phyloP scores from a whole-genome alignment of 2,888 invertebrate species.

The Exocentrus adspersus region DNA sequence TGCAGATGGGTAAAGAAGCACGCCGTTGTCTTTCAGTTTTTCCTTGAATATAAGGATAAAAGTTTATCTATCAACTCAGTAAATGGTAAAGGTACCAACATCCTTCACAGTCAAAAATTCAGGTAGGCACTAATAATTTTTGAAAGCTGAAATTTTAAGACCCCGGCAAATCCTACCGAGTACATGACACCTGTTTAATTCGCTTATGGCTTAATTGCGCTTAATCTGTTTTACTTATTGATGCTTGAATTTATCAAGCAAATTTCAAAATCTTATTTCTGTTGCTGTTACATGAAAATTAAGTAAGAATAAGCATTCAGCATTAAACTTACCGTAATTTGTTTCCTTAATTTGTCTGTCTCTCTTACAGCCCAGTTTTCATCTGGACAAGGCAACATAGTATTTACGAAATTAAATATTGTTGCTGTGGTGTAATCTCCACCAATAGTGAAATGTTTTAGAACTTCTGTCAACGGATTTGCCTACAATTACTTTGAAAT shows the following conservation, averaged over 20 bases:
- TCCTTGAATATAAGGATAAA: slow-evolving; percentile 64
- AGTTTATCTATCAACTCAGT: background rate
- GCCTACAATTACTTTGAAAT: slow-evolving; percentile 53
- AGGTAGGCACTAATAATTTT: background rate
- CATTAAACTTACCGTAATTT: slow-evolving; percentile 68
- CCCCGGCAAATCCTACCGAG: too few relatives aligned
- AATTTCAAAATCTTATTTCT: too few relatives aligned
- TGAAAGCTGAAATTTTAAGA: background rate
- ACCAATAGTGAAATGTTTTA: slow-evolving; percentile 73
- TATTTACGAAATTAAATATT: slow-evolving; percentile 73
- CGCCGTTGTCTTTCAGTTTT: slow-evolving; percentile 79
- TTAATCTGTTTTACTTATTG: too few relatives aligned
- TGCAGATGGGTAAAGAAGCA: slow-evolving; percentile 84
- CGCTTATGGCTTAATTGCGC: too few relatives aligned
- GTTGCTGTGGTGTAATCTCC: slow-evolving; percentile 73
- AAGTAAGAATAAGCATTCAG: too few relatives aligned
- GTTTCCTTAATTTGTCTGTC: slow-evolving; percentile 69
- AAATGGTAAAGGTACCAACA: background rate
- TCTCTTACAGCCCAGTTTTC: slow-evolving; percentile 71
- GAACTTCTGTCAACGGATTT: slow-evolving; percentile 67
- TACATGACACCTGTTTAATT: too few relatives aligned
- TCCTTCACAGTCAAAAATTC: background rate
- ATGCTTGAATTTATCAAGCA: too few relatives aligned
- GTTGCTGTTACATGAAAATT: too few relatives aligned
- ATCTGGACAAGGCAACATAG: slow-evolving; percentile 73